Evolutionary conservation across 2,888 invertebrate genomes (phyloP).

Genomic region (Cephalotes varians): DNA sequence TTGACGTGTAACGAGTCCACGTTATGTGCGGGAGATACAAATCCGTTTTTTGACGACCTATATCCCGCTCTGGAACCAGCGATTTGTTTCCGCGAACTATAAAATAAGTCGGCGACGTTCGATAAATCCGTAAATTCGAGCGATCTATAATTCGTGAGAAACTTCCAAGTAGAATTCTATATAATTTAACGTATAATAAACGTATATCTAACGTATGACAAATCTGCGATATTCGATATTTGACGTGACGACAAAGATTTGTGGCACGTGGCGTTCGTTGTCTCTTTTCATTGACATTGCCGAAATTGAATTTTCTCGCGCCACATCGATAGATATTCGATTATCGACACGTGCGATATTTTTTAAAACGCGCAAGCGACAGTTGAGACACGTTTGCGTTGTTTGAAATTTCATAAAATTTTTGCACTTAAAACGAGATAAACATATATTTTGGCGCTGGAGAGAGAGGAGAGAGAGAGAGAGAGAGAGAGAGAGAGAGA

Average conservation of each 20-base stretch:
- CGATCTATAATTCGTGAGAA: not conserved
- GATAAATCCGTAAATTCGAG: not conserved
- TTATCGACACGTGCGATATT: not conserved
- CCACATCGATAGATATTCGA: not conserved
- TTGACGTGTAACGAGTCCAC: not conserved
- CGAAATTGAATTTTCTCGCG: constrained; percentile 26
- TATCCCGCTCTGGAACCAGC: not conserved
- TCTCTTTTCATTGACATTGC: not conserved
- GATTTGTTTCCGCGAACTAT: not conserved
- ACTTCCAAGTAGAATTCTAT: not conserved
- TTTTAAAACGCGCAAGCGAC: not conserved
- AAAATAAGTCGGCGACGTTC: not conserved
- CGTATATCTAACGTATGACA: not conserved
- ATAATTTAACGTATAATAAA: not conserved
- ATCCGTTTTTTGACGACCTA: not conserved
- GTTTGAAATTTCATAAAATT: too few relatives aligned
- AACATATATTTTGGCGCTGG: too few relatives aligned
- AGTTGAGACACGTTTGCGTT: too few relatives aligned
- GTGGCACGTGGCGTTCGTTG: not conserved
- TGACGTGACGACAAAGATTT: not conserved
- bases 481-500: too few relatives aligned
- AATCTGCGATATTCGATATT: not conserved
- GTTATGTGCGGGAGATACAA: not conserved
- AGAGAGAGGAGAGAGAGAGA: too few relatives aligned
- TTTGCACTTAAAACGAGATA: too few relatives aligned